A percentile compares a stretch with the other conserved stretches of the same genome.
These are phyloP conservation scores for Florisuga fusca DNA, from an alignment of 2,797 vertebrate species.

Conservation along the genomic window DNA sequence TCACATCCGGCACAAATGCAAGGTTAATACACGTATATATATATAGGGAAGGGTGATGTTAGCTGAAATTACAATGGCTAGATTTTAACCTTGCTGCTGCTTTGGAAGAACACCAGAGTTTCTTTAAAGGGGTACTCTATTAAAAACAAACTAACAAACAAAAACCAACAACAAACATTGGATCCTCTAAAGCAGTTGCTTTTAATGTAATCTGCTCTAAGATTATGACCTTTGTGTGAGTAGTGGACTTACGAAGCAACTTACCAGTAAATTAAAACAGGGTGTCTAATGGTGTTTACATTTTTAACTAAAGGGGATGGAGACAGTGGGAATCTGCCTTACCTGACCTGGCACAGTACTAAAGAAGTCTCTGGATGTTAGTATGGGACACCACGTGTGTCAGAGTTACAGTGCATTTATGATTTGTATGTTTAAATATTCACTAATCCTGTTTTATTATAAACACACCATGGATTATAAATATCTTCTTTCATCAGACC, in stretches of 20 bases:
- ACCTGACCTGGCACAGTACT: neutral
- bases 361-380: neutral
- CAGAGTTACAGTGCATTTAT: neutral
- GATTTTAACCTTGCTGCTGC: neutral
- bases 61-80: neutral
- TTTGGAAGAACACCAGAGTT: neutral
- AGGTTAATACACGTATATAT: neutral
- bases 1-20: neutral
- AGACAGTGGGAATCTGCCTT: neutral
- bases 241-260: neutral
- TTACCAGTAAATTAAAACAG: neutral
- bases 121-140: neutral
- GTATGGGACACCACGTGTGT: neutral
- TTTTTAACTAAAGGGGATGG: neutral
- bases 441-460: neutral
- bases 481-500: neutral
- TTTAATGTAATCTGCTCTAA: neutral
- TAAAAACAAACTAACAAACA: neutral
- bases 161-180: neutral
- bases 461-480: neutral
- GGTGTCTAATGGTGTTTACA: neutral
- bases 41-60: neutral
- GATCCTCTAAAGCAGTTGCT: neutral
- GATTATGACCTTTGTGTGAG: neutral
- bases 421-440: constrained; percentile 26